A percentile compares a stretch with the other conserved stretches of the same genome.
Evolutionary conservation across 2,797 vertebrate species (phyloP).

Genomic region (Melanotaenia trifasciata): DNA sequence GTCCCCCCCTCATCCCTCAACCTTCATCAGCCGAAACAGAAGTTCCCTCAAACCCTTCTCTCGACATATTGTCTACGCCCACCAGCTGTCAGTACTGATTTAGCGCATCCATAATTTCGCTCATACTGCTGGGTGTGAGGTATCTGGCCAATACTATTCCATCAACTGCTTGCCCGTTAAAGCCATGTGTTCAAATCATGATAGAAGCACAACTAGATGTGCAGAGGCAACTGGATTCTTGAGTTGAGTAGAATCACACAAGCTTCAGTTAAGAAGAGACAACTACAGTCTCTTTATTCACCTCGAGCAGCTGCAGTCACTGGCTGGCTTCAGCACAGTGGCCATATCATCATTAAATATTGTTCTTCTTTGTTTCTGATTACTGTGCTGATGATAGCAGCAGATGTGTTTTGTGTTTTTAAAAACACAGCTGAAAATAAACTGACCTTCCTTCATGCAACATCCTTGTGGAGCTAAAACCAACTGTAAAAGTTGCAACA

Average conservation of each 20-base stretch:
- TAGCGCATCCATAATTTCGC: slow-evolving; percentile 30
- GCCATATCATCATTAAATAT: slow-evolving; percentile 29
- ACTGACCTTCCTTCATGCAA: background rate
- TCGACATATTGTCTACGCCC: slow-evolving; percentile 32
- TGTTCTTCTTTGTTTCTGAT: slow-evolving; percentile 9
- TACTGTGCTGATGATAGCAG: slow-evolving; percentile 18
- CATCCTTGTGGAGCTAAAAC: slow-evolving; percentile 20
- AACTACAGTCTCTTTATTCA: slow-evolving; percentile 69
- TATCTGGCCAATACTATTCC: slow-evolving; percentile 39
- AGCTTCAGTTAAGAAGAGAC: slow-evolving; percentile 65
- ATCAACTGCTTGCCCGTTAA: slow-evolving; percentile 44
- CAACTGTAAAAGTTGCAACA: slow-evolving; percentile 43
- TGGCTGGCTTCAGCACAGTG: slow-evolving; percentile 10
- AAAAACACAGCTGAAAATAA: background rate
- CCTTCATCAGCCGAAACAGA: slow-evolving; percentile 42
- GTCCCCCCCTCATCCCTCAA: background rate
- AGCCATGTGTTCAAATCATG: slow-evolving; percentile 47
- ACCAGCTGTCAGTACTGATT: slow-evolving; percentile 55
- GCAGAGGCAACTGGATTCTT: slow-evolving; percentile 34
- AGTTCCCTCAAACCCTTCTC: slow-evolving; percentile 31
- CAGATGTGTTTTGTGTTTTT: slow-evolving; percentile 23
- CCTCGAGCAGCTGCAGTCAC: slow-evolving; percentile 56
- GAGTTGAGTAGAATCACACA: slow-evolving; percentile 49
- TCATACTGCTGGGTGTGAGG: slow-evolving; percentile 40
- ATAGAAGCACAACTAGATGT: slow-evolving; percentile 5